These are phyloP conservation scores for Bombyx huttoni DNA, from an alignment of 2,888 invertebrate species.

Conservation along the genomic window DNA sequence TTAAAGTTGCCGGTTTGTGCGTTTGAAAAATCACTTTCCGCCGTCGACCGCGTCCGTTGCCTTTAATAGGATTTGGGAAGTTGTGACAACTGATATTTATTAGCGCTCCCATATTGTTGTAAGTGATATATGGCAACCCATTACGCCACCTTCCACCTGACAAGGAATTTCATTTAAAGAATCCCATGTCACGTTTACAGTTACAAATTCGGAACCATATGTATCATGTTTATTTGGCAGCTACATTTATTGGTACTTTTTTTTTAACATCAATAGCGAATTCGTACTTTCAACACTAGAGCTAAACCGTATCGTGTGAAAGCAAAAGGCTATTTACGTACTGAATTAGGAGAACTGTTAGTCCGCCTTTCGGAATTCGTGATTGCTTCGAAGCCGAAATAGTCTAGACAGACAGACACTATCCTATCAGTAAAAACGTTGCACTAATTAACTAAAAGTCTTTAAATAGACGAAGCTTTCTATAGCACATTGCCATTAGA, in stretches of 20 bases:
- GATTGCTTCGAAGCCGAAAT: too few relatives aligned
- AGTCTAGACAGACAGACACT: too few relatives aligned
- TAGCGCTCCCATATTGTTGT: slow-evolving; percentile 46
- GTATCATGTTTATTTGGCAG: slow-evolving; percentile 55
- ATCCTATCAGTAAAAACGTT: too few relatives aligned
- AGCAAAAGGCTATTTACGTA: too few relatives aligned
- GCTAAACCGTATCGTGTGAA: too few relatives aligned
- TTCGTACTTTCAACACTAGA: too few relatives aligned
- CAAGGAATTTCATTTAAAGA: slow-evolving; percentile 67
- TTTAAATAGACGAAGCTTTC: too few relatives aligned
- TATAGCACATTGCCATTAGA: too few relatives aligned
- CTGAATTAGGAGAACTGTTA: too few relatives aligned
- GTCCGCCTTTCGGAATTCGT: too few relatives aligned
- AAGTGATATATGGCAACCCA: slow-evolving; percentile 48
- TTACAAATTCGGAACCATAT: slow-evolving; percentile 50
- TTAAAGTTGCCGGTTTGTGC: slow-evolving; percentile 10
- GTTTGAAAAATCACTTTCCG: slow-evolving; percentile 21
- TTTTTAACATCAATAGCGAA: too few relatives aligned
- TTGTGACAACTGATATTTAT: slow-evolving; percentile 55
- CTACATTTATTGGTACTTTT: slow-evolving; percentile 30
- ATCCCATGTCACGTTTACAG: slow-evolving; percentile 34
- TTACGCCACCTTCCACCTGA: slow-evolving; percentile 42
- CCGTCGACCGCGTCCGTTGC: slow-evolving; percentile 3
- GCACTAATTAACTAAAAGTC: too few relatives aligned
- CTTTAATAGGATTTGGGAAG: slow-evolving; percentile 31